Percentiles rank a stretch among this genome's conserved stretches.
Conservation (phyloP, 1,140 invertebrate species). For the Musca domestica region DNA sequence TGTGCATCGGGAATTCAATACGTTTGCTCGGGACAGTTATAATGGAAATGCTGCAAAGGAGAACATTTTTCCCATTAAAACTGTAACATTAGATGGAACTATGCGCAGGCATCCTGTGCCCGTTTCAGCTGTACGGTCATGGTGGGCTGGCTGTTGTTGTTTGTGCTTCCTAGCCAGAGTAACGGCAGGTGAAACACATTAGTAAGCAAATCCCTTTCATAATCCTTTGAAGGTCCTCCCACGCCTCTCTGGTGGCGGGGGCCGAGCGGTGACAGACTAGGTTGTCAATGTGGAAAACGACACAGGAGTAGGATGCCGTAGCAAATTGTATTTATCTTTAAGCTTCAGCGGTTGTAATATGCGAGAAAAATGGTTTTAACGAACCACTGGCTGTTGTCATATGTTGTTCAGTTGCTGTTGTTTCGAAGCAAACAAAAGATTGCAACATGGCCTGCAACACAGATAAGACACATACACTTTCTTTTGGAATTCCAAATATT, state of each 20-base stretch:
- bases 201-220: conserved; percentile 17
- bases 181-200: conserved; percentile 8
- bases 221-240: conserved; percentile 12
- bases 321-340: conserved; percentile 13
- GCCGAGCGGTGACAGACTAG: no score
- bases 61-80: background rate
- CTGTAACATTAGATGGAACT: conserved; percentile 2
- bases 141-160: background rate
- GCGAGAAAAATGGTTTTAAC: conserved; percentile 1
- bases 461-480: conserved; percentile 7
- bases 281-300: no score
- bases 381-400: background rate
- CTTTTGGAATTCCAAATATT: background rate
- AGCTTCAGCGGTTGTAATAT: conserved; percentile 8
- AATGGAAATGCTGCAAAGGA: no score
- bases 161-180: background rate
- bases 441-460: background rate
- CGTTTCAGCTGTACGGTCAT: no score
- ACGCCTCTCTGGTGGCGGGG: background rate
- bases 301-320: no score
- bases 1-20: no score
- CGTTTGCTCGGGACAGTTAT: no score
- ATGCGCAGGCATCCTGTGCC: background rate
- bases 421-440: background rate
- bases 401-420: background rate